Evolutionary conservation across 2,888 invertebrate genomes (phyloP).

Genomic region (Xylota segnis): DNA sequence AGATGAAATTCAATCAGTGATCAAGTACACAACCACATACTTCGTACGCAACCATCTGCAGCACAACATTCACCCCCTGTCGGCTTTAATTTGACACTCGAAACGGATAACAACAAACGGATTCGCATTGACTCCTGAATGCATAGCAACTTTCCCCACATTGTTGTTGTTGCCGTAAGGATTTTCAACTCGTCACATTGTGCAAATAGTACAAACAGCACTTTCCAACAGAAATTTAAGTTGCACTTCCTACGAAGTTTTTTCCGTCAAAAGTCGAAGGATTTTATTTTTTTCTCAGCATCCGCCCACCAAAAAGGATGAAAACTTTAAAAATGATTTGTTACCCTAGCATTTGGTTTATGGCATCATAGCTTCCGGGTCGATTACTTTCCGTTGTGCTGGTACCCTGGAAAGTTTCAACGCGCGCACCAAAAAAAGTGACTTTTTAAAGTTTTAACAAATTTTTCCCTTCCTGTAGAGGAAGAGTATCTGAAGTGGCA

Average conservation of each 20-base stretch:
- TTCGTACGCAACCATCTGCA: not conserved
- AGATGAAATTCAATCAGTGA: constrained; percentile 29
- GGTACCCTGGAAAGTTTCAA: constrained; percentile 20
- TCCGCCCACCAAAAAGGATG: not conserved
- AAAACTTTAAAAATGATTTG: constrained; percentile 58
- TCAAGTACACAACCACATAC: not conserved
- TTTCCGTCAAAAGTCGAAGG: constrained; percentile 11
- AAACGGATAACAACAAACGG: not conserved
- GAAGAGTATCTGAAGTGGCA: constrained; percentile 7
- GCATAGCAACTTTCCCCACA: not conserved
- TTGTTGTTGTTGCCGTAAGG: not conserved
- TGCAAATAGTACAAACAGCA: constrained; percentile 11
- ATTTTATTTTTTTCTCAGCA: not conserved
- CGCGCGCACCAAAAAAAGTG: constrained; percentile 13
- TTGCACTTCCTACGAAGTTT: constrained; percentile 15
- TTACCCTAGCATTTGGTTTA: constrained; percentile 39
- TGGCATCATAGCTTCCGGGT: constrained; percentile 37
- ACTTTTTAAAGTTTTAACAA: constrained; percentile 38
- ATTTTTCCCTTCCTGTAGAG: not conserved
- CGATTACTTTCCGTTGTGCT: constrained; percentile 30
- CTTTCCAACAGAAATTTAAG: constrained; percentile 1
- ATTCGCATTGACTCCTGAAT: not conserved
- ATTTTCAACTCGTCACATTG: constrained; percentile 7
- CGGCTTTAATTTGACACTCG: not conserved
- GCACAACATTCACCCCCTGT: not conserved